Evolutionary conservation across 2,888 invertebrate genomes (phyloP).

Genomic region (Deilephila elpenor): DNA sequence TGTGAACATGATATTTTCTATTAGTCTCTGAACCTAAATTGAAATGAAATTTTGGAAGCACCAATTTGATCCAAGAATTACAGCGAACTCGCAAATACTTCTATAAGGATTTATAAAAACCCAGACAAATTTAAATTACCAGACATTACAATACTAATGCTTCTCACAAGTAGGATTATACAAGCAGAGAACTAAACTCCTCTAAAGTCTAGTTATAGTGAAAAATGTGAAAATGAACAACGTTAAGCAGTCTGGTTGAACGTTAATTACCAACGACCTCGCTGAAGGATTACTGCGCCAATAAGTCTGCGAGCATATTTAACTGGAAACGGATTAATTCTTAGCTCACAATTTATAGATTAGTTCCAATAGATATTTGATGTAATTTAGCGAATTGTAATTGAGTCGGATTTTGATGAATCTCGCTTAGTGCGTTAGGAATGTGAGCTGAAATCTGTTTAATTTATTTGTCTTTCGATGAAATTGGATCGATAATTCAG

Average conservation of each 20-base stretch:
- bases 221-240: slow-evolving; percentile 46
- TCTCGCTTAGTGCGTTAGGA: too few relatives aligned
- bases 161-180: not conserved
- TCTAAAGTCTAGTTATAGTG: not conserved
- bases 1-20: not conserved
- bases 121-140: not conserved
- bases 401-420: not conserved
- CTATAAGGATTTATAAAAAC: not conserved
- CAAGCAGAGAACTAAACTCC: slow-evolving; percentile 1
- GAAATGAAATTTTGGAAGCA: too few relatives aligned
- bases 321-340: slow-evolving; percentile 18
- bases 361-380: not conserved
- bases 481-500: too few relatives aligned
- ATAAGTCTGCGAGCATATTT: slow-evolving; percentile 38
- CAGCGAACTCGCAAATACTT: too few relatives aligned
- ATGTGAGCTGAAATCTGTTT: too few relatives aligned
- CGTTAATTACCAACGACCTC: slow-evolving; percentile 55
- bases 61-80: too few relatives aligned
- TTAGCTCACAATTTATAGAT: slow-evolving; percentile 4
- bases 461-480: too few relatives aligned
- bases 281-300: slow-evolving; percentile 43
- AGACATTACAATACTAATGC: not conserved
- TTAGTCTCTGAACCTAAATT: not conserved
- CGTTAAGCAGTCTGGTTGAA: slow-evolving; percentile 51
- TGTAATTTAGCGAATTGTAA: not conserved